Evolutionary conservation across 2,113 vertebrate genomes (phyloP).

Genomic region (Amphiprion percula): DNA sequence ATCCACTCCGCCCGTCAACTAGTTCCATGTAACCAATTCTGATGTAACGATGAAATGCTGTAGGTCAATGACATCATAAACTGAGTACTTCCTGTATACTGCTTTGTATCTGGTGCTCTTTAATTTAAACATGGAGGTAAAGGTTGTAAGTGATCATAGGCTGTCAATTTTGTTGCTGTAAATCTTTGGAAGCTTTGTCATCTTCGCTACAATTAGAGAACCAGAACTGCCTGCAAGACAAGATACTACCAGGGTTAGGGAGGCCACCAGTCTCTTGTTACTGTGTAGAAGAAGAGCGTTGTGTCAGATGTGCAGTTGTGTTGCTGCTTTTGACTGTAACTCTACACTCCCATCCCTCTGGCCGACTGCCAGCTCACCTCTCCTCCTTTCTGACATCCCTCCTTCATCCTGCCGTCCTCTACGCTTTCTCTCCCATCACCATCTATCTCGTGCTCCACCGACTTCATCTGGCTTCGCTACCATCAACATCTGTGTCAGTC

Average conservation of each 20-base stretch:
- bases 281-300: slow-evolving; percentile 1
- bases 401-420: slow-evolving; percentile 10
- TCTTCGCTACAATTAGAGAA: too few species aligned
- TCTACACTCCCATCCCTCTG: slow-evolving; percentile 38
- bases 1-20: too few species aligned
- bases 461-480: neutral
- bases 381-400: slow-evolving; percentile 7
- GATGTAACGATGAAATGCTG: too few species aligned
- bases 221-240: too few species aligned
- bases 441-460: neutral
- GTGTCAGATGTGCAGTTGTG: slow-evolving; percentile 15
- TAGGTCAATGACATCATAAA: too few species aligned
- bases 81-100: too few species aligned
- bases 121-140: too few species aligned
- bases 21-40: too few species aligned
- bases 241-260: neutral
- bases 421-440: neutral
- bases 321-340: slow-evolving; percentile 45
- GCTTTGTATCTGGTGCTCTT: too few species aligned
- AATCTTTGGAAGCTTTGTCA: neutral
- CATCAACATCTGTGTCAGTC: slow-evolving; percentile 15
- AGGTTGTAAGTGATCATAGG: too few species aligned
- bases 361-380: slow-evolving; percentile 37
- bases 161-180: too few species aligned
- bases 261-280: neutral